A percentile compares a stretch with the other conserved stretches of the same genome.
These are phyloP conservation scores for Cheilinus undulatus DNA, from an alignment of 2,113 vertebrate genomes.

Conservation along the genomic window DNA sequence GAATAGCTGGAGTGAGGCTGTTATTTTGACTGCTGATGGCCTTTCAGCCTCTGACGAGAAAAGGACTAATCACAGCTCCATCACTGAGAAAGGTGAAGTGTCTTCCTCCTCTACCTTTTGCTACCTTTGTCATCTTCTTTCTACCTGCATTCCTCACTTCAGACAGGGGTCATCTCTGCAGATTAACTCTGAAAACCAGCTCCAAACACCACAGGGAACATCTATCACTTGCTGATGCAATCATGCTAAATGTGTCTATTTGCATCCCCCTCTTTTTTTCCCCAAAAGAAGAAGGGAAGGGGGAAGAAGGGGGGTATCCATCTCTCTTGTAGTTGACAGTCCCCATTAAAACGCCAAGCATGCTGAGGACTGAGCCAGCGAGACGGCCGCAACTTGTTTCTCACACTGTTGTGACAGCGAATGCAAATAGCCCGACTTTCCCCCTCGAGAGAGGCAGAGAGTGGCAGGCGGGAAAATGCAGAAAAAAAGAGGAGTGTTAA, in stretches of 20 bases:
- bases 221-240: constrained; percentile 73
- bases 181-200: constrained; percentile 77
- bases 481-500: constrained; percentile 29
- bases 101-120: constrained; percentile 31
- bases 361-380: constrained; percentile 59
- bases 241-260: constrained; percentile 78
- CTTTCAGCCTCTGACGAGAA: constrained; percentile 45
- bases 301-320: constrained; percentile 41
- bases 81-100: constrained; percentile 51
- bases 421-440: constrained; percentile 78
- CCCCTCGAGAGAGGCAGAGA: constrained; percentile 66
- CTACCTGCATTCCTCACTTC: constrained; percentile 34
- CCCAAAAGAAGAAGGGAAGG: constrained; percentile 11
- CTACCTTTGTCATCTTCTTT: constrained; percentile 36
- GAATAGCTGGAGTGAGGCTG: background rate
- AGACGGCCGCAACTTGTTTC: constrained; percentile 78
- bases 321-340: constrained; percentile 80
- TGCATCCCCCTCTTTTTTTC: constrained; percentile 56
- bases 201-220: constrained; percentile 55
- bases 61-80: constrained; percentile 35
- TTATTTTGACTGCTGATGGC: constrained; percentile 24
- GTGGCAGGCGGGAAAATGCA: constrained; percentile 41
- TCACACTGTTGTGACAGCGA: constrained; percentile 81
- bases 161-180: constrained; percentile 71
- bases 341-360: constrained; percentile 74